Conservation (phyloP, 2,888 invertebrate genomes). For the Chloromyia formosa region DNA sequence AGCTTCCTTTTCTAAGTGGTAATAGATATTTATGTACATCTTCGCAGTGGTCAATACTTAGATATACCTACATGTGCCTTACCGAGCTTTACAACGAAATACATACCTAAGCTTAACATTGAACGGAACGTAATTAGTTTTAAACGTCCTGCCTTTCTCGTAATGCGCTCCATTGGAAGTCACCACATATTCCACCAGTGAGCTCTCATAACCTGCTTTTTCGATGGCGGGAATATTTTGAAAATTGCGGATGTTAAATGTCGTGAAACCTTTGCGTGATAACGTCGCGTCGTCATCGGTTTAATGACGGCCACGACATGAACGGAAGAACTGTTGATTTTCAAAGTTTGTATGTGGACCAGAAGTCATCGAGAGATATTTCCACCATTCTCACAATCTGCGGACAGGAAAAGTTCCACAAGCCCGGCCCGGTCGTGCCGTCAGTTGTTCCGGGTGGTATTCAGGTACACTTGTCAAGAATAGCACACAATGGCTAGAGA, state of each 20-base stretch:
- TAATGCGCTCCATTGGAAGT: too few species aligned
- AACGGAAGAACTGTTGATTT: conserved; percentile 42
- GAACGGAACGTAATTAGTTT: not conserved
- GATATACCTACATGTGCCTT: too few species aligned
- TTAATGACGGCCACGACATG: conserved; percentile 36
- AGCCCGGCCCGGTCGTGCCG: not conserved
- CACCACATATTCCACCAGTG: not conserved
- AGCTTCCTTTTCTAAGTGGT: too few species aligned
- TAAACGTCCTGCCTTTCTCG: too few species aligned
- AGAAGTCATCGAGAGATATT: not conserved
- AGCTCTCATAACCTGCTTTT: not conserved
- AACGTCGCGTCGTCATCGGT: too few species aligned
- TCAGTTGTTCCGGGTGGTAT: not conserved
- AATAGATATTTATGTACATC: too few species aligned
- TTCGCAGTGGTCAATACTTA: too few species aligned
- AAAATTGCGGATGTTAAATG: conserved; percentile 47
- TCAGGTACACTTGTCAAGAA: conserved; percentile 5
- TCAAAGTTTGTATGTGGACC: conserved; percentile 8
- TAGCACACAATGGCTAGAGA: not conserved
- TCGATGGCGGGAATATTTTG: conserved; percentile 45
- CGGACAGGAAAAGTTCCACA: not conserved
- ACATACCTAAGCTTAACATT: too few species aligned
- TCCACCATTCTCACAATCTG: not conserved
- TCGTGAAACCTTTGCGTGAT: conserved; percentile 43
- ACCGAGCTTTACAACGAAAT: too few species aligned